Conservation (phyloP, 2,797 vertebrate species). For the Alfaro cultratus region DNA sequence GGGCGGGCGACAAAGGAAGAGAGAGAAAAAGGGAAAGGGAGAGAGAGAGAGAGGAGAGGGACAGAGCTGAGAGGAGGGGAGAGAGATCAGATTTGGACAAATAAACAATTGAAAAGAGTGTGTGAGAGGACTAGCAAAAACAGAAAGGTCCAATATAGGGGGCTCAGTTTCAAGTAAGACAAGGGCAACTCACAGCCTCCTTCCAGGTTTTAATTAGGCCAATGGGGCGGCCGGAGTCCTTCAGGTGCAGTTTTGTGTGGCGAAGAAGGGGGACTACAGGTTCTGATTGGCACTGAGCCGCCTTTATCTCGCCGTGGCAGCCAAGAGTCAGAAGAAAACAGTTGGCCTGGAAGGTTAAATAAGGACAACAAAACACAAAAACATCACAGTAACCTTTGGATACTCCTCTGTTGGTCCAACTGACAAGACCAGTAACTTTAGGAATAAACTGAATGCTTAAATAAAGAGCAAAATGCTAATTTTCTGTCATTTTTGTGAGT, state of each 20-base stretch:
- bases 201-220: neutral
- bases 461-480: neutral
- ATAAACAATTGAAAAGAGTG: constrained; percentile 65
- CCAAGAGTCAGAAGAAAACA: constrained; percentile 3
- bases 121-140: constrained; percentile 49
- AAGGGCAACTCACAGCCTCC: neutral
- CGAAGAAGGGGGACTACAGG: neutral
- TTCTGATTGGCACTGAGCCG: constrained; percentile 11
- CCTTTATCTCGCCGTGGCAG: neutral
- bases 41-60: constrained; percentile 20
- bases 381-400: neutral
- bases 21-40: neutral
- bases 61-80: constrained; percentile 17
- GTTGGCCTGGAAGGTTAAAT: constrained; percentile 27
- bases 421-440: neutral
- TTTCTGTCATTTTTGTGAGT: neutral
- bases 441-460: neutral
- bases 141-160: too few species aligned
- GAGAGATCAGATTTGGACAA: constrained; percentile 43
- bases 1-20: constrained; percentile 38
- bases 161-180: constrained; percentile 14
- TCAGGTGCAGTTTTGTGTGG: neutral
- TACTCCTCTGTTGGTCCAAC: neutral
- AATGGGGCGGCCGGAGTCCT: neutral
- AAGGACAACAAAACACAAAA: constrained; percentile 39